phyloP scores from a whole-genome alignment of 2,797 vertebrate genomes.

The Sarcophilus harrisii region DNA sequence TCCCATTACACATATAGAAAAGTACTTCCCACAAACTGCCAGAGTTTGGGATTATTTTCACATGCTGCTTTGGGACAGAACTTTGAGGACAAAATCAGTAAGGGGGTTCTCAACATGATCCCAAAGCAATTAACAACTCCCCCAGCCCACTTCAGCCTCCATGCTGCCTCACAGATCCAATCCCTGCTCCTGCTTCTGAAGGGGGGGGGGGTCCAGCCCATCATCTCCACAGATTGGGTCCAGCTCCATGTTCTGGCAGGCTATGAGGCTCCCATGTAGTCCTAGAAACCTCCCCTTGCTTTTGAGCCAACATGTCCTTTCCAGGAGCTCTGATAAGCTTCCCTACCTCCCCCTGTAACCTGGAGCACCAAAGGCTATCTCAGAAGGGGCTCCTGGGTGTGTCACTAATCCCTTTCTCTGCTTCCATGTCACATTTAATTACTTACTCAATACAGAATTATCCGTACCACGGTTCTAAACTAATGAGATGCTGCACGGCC shows the following conservation, averaged over 20 bases:
- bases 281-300: conserved; percentile 7
- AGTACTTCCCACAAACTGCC: not conserved
- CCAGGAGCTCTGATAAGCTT: conserved; percentile 72
- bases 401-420: conserved; percentile 81
- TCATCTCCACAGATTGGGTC: not conserved
- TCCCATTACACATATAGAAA: not conserved
- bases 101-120: not conserved
- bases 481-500: conserved; percentile 80
- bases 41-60: not conserved
- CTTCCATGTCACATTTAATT: conserved; percentile 85
- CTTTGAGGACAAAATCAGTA: not conserved
- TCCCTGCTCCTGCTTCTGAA: not conserved
- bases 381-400: conserved; percentile 71
- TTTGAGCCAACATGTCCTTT: conserved; percentile 14
- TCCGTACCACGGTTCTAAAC: conserved; percentile 79
- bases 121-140: not conserved
- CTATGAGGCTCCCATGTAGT: not conserved
- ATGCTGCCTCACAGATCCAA: not conserved
- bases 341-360: conserved; percentile 50
- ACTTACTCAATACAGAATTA: conserved; percentile 80
- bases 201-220: not conserved
- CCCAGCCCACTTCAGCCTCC: not conserved
- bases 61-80: not conserved
- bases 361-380: conserved; percentile 64
- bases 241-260: not conserved